A percentile compares a stretch with the other conserved stretches of the same genome.
Evolutionary conservation across 1,140 invertebrate genomes (phyloP).

Genomic region (Spodoptera litura): DNA sequence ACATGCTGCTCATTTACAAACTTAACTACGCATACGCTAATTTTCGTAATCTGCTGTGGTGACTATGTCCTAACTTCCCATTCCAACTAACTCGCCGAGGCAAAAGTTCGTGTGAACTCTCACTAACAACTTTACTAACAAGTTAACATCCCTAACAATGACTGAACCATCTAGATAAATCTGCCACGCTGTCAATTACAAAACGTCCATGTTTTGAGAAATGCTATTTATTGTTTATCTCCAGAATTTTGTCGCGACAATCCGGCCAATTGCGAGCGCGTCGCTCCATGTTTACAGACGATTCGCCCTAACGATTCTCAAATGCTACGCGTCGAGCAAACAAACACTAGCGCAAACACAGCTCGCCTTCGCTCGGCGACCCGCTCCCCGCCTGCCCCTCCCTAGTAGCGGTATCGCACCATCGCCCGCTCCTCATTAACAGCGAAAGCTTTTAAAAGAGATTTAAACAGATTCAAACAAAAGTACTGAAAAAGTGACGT

Average conservation of each 20-base stretch:
- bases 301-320: slow-evolving; percentile 83
- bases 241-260: slow-evolving; percentile 75
- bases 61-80: slow-evolving; percentile 75
- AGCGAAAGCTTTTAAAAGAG: slow-evolving; percentile 78
- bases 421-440: slow-evolving; percentile 78
- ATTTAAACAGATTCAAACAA: slow-evolving; percentile 80
- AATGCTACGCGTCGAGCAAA: slow-evolving; percentile 82
- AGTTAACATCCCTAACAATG: slow-evolving; percentile 83
- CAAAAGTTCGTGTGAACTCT: slow-evolving; percentile 80
- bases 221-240: slow-evolving; percentile 82
- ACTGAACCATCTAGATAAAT: slow-evolving; percentile 85
- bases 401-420: slow-evolving; percentile 59
- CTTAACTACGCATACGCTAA: slow-evolving; percentile 66
- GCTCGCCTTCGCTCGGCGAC: slow-evolving; percentile 57
- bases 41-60: slow-evolving; percentile 72
- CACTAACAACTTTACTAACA: slow-evolving; percentile 84
- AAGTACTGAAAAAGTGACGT: slow-evolving; percentile 77
- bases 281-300: slow-evolving; percentile 77
- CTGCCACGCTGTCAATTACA: slow-evolving; percentile 81
- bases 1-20: slow-evolving; percentile 66
- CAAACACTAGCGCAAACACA: slow-evolving; percentile 75
- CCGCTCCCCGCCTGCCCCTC: slow-evolving; percentile 42
- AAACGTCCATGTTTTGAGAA: slow-evolving; percentile 83
- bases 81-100: slow-evolving; percentile 74
- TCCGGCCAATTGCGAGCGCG: slow-evolving; percentile 78